A percentile compares a stretch with the other conserved stretches of the same genome.
Conservation (phyloP, 2,113 vertebrate species). For the Eolophus roseicapilla region DNA sequence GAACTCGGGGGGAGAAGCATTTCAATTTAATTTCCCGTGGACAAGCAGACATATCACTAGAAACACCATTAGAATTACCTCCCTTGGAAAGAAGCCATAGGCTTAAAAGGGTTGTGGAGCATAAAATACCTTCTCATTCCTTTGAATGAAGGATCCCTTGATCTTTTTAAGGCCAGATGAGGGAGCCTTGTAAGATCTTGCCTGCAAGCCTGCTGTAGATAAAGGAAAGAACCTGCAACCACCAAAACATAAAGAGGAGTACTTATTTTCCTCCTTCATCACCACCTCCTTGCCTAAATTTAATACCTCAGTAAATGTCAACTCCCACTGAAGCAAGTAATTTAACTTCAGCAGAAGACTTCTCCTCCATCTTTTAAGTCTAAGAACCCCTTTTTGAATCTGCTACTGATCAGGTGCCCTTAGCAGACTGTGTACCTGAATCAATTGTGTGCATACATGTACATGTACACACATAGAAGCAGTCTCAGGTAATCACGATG, state of each 20-base stretch:
- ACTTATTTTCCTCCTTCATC: neutral
- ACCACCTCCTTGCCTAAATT: neutral
- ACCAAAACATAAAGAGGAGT: constrained; percentile 12
- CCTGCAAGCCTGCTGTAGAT: neutral
- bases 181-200: constrained; percentile 18
- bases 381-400: neutral
- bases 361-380: neutral
- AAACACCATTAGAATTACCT: constrained; percentile 20
- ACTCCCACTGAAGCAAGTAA: neutral
- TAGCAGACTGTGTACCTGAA: neutral
- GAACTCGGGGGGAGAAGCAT: neutral
- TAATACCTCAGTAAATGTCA: constrained; percentile 1
- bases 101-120: constrained; percentile 17
- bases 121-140: constrained; percentile 14
- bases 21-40: neutral
- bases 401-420: neutral
- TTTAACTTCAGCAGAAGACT: neutral
- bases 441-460: neutral
- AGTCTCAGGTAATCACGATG: neutral
- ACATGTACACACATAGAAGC: neutral
- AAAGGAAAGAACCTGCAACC: constrained; percentile 17
- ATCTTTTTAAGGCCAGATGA: constrained; percentile 10
- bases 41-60: neutral
- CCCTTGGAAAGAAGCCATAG: constrained; percentile 17
- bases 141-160: constrained; percentile 42